Conservation (phyloP, 2,113 vertebrate genomes). For the Nothocercus julius region DNA sequence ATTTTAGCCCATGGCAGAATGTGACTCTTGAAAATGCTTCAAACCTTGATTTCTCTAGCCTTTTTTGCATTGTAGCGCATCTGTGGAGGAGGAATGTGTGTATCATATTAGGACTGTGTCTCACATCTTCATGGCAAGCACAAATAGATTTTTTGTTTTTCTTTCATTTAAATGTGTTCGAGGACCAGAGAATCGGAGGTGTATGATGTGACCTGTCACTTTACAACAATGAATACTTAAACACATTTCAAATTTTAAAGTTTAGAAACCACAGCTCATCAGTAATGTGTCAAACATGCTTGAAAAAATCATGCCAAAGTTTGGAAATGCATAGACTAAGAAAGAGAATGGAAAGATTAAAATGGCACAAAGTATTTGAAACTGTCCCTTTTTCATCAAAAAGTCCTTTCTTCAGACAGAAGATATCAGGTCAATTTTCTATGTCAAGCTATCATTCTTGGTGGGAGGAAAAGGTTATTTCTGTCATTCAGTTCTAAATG, state of each 20-base stretch:
- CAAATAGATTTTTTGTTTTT: not conserved
- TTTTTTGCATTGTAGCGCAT: not conserved
- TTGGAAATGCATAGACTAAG: not conserved
- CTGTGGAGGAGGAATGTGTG: not conserved
- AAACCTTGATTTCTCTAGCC: not conserved
- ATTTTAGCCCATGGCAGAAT: not conserved
- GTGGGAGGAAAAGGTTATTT: constrained; percentile 63
- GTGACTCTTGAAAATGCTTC: not conserved
- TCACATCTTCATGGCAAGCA: not conserved
- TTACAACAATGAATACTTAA: not conserved
- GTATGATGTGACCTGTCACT: not conserved
- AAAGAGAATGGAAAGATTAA: not conserved
- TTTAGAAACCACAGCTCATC: not conserved
- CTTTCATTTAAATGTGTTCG: not conserved
- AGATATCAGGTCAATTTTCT: constrained; percentile 44
- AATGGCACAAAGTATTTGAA: not conserved
- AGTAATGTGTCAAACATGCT: not conserved
- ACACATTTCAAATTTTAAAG: not conserved
- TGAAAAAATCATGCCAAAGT: not conserved
- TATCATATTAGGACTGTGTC: not conserved
- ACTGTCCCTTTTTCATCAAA: not conserved
- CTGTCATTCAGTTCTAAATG: constrained; percentile 56
- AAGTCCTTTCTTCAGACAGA: not conserved
- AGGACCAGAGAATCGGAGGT: not conserved
- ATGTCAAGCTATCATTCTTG: constrained; percentile 55